Evolutionary conservation across 2,888 invertebrate species (phyloP).

Genomic region (Orthosia cruda): DNA sequence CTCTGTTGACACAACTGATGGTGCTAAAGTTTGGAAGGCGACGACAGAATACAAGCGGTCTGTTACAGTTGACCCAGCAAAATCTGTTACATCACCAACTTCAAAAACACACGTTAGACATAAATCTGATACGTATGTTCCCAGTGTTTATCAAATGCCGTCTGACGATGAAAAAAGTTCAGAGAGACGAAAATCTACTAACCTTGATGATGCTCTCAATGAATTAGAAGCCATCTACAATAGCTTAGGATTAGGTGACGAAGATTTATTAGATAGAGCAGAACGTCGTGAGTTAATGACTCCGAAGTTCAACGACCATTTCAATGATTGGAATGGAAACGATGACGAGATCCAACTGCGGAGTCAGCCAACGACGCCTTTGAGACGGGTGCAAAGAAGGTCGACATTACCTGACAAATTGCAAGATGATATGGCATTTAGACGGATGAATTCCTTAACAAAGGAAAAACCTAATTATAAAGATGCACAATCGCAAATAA

Average conservation of each 20-base stretch:
- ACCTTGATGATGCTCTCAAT: constrained; percentile 96
- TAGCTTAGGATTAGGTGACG: constrained; percentile 96
- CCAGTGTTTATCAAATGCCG: constrained; percentile 83
- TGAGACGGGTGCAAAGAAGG: constrained; percentile 84
- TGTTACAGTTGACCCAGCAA: constrained; percentile 84
- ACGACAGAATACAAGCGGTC: constrained; percentile 89
- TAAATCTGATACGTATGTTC: constrained; percentile 88
- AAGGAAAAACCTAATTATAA: constrained; percentile 89
- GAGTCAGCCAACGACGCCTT: constrained; percentile 89
- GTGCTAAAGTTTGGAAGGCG: constrained; percentile 89
- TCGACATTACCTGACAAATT: constrained; percentile 93
- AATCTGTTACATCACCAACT: constrained; percentile 81
- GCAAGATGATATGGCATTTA: constrained; percentile 96
- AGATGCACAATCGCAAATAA: constrained; percentile 89
- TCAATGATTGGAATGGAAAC: constrained; percentile 91
- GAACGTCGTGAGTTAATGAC: constrained; percentile 94
- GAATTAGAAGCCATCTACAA: constrained; percentile 98
- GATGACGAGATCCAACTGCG: constrained; percentile 87
- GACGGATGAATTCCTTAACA: constrained; percentile 93
- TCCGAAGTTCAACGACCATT: constrained; percentile 88
- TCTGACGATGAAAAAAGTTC: constrained; percentile 89
- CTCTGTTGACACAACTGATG: constrained; percentile 84
- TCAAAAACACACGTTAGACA: constrained; percentile 87
- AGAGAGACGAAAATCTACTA: constrained; percentile 93
- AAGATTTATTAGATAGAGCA: constrained; percentile 95